Evolutionary conservation across 1,140 invertebrate genomes (phyloP).

Genomic region (Episyrphus balteatus): DNA sequence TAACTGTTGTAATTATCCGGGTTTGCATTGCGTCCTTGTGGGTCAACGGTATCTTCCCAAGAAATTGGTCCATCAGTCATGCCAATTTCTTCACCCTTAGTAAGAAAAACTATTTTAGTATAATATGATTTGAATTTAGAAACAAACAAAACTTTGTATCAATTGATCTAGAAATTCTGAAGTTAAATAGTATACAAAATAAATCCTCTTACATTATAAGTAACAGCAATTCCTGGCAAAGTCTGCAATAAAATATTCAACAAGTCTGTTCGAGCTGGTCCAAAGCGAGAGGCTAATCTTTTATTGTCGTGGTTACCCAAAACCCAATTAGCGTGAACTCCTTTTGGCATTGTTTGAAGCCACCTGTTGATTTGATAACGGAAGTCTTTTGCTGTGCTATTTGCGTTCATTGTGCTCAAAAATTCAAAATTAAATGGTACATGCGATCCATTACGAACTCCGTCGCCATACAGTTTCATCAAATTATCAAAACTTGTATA

Average conservation of each 20-base stretch:
- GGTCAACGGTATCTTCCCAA: constrained; percentile 37
- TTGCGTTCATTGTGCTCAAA: constrained; percentile 37
- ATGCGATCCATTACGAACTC: constrained; percentile 39
- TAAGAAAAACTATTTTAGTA: background rate
- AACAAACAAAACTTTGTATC: background rate
- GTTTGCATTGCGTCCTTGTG: constrained; percentile 6
- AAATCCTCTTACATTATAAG: constrained; percentile 42
- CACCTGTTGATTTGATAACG: constrained; percentile 41
- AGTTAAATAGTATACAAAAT: background rate
- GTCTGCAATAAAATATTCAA: constrained; percentile 53
- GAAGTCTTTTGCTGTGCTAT: constrained; percentile 42
- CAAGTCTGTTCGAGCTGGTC: constrained; percentile 45
- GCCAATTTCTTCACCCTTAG: constrained; percentile 66
- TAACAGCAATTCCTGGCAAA: constrained; percentile 58
- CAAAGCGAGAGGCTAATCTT: constrained; percentile 45
- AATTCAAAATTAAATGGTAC: constrained; percentile 54
- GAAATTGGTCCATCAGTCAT: constrained; percentile 49
- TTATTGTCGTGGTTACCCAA: constrained; percentile 52
- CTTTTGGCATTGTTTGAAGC: constrained; percentile 42
- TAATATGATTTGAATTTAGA: background rate
- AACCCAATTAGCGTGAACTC: constrained; percentile 47
- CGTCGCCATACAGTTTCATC: constrained; percentile 47
- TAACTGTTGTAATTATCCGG: constrained; percentile 10
- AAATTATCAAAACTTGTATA: constrained; percentile 45
- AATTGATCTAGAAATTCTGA: background rate